Base-by-base conservation (phyloP, 2,888 invertebrate genomes). In the Kuschelorhynchus macadamiae region DNA sequence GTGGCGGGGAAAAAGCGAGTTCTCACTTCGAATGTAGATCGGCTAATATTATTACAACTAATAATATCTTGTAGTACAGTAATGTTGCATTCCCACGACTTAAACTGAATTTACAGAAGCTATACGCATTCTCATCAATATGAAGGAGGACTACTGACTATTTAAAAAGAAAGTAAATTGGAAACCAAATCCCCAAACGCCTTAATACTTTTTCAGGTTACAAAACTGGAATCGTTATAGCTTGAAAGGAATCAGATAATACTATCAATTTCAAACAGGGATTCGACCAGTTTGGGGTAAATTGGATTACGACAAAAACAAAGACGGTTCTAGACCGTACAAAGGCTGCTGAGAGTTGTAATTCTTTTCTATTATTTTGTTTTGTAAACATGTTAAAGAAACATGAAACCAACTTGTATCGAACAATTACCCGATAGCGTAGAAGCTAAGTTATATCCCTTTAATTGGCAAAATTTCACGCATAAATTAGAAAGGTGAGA, bases 281-380 rank as follows among this genome's bases (percentile, higher is more conserved):
- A 39, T 17, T 39, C 33, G 52, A 20, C 21, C 52, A 33, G 36
- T 36, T 52, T 52, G 33, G 21, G 39, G 39, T 52, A 52, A 52
- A 52, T 52, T 52, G 52, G 52, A 52, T 52, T 52, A 52, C 11
- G 18, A 11, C 17, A 36, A 14, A 52, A 21, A 52, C 52, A 52
- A 52, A 33, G 32, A 52, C 52, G 36, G 52, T 4, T 17, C 20
- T 21, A 14, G 14, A 21, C 21, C 14, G 14, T 21, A 36, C n/a
- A n/a, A 52, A 52, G 36, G 21, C 39, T 52, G 52, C 39, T 52
- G 21, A 52, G 12, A 39, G 36, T 52, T 52, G 52, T 52, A 36
- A 18, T 18, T 32, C 25, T 25, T 30, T 32, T 39, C 52, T 36
- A 33, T 32, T 2, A 16, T 2, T 46, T 46, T 46, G 5, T 49